A percentile compares a stretch with the other conserved stretches of the same genome.
These are phyloP conservation scores for Sebastes iracundus DNA, from an alignment of 2,797 vertebrate genomes.

Conservation along the genomic window DNA sequence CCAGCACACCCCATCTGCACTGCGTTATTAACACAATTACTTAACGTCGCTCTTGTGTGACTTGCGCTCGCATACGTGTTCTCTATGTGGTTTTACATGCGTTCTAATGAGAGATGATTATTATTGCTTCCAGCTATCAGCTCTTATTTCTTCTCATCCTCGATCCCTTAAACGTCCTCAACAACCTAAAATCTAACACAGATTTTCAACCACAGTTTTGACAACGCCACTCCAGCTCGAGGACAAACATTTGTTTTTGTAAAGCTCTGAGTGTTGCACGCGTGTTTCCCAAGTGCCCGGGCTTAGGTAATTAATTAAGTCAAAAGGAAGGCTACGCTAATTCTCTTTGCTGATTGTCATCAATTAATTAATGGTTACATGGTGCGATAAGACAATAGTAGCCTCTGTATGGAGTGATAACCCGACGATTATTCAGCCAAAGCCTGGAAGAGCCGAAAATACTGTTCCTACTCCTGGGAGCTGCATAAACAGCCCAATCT, in stretches of 20 bases:
- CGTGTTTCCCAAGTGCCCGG: slow-evolving; percentile 39
- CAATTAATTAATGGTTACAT: slow-evolving; percentile 79
- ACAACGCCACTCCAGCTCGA: not conserved
- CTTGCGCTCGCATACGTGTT: not conserved
- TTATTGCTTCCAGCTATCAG: not conserved
- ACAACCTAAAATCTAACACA: not conserved
- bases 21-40: slow-evolving; percentile 23
- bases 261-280: not conserved
- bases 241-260: slow-evolving; percentile 27
- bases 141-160: not conserved
- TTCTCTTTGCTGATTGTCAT: slow-evolving; percentile 77
- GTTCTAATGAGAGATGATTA: not conserved
- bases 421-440: slow-evolving; percentile 40
- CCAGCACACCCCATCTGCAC: not conserved
- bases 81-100: not conserved
- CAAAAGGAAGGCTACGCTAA: slow-evolving; percentile 59
- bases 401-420: slow-evolving; percentile 49
- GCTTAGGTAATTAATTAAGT: slow-evolving; percentile 75
- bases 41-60: not conserved
- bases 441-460: slow-evolving; percentile 35
- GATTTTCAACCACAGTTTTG: not conserved
- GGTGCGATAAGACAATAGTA: slow-evolving; percentile 66
- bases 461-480: slow-evolving; percentile 38
- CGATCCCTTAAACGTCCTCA: not conserved
- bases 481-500: slow-evolving; percentile 40